Base-by-base conservation (phyloP, 2,888 invertebrate species). In the Ophonus ardosiacus region DNA sequence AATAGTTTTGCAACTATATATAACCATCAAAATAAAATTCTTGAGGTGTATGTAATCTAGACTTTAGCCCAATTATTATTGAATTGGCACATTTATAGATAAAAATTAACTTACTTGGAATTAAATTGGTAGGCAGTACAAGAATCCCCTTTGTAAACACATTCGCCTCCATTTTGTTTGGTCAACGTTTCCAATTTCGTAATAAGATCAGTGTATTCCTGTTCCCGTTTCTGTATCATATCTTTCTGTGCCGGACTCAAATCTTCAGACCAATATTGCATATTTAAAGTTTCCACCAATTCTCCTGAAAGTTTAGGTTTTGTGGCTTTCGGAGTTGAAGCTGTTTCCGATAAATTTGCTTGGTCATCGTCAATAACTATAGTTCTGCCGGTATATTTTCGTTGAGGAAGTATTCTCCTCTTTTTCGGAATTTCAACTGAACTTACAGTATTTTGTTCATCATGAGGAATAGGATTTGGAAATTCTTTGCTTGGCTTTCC, bases 191-290 rank as follows among this genome's bases (percentile, higher is more conserved):
- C 94, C 0, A 95, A 89, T 86, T 94, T 94, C 86, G 91, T 92
- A 87, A 94, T 94, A 74, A 95, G 93, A 85, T 93, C 94, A 88
- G 94, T 93, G 87, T 95, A 95, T 88, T 96, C 96, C 86, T 94
- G 93, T 86, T 95, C 93, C 7, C 94, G 93, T 90, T 93, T 93
- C 86, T 94, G 93, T 87, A 93, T 94, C 0, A 93, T 93, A 65
- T 93, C 93, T 17, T 94, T 89, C 89, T 96, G 96, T 0, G 92
- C 93, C 80, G 94, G 93, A 0, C 94, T 94, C 0, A 96, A 91
- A 63, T 95, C 95, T 86, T 97, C 96, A 56, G 95, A 94, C 93
- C 93, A 94, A 89, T 95, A 95, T 87, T 96, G 96, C 89, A 97
- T 92, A 85, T 94, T 93, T 74, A 95, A 90, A 0, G 93, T 88